These are phyloP conservation scores for Dicerorhinus sumatrensis DNA, from an alignment of 2,113 vertebrate genomes.

Conservation along the genomic window DNA sequence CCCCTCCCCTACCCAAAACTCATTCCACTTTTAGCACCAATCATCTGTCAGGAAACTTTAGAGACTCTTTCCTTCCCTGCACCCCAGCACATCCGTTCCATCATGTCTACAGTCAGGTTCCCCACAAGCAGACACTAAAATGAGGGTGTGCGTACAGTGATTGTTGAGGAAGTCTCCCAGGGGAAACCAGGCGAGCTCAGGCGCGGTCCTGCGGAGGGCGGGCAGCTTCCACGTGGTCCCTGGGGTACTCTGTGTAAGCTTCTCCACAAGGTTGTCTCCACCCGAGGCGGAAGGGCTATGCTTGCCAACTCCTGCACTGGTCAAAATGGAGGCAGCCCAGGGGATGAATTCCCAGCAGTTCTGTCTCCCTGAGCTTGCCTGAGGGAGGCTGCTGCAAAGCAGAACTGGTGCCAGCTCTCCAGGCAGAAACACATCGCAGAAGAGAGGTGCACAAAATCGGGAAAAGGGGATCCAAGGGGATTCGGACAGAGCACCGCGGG, in stretches of 20 bases:
- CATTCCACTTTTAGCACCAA: background rate
- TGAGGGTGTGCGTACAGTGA: background rate
- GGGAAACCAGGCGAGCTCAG: background rate
- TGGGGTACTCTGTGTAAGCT: background rate
- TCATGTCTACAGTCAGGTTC: background rate
- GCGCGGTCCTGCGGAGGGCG: background rate
- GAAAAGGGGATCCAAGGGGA: background rate
- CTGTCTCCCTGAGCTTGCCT: background rate
- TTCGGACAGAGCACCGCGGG: too few species aligned
- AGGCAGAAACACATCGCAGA: background rate
- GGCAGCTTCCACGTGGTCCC: background rate
- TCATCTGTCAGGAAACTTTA: accelerated
- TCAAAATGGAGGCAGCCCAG: background rate
- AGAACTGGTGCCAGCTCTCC: background rate
- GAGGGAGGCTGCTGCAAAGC: background rate
- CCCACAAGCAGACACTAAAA: background rate
- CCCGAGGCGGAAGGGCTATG: background rate
- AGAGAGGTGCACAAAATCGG: background rate
- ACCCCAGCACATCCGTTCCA: background rate
- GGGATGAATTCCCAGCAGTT: background rate
- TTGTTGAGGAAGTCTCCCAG: background rate
- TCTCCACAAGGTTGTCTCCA: too few species aligned
- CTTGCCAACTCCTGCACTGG: background rate
- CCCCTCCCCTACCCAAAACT: background rate
- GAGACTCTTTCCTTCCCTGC: background rate